Base-by-base conservation (phyloP, 2,888 invertebrate species). In the Lepidochrysops patricia region DNA sequence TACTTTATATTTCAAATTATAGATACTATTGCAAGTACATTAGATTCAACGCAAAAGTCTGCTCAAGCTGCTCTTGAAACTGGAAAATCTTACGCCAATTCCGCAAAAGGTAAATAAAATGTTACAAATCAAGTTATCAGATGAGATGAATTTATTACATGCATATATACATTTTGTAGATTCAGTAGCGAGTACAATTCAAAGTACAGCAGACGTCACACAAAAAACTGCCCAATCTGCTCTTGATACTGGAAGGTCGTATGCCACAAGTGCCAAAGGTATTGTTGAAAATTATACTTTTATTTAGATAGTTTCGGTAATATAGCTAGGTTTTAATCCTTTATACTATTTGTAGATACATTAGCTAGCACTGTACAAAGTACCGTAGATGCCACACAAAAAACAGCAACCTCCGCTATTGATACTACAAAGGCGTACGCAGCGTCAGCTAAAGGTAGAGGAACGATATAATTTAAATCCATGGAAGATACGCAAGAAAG, bases 21-120 rank as follows among this genome's bases (percentile, higher is more conserved):
- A 84, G 82, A 81, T 75, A 69, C 76, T 56, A 74, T 80, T 63
- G 75, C 80, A 66, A 75, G 69, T 58, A 75, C 77, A 60, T 67
- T 79, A 65, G 76, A 80, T 62, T 69, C 71, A 25, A 75, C 76
- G 48, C 66, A 72, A 68, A 75, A 72, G 62, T 74, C 76, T 23
- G 78, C 76, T 34, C 74, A 73, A 68, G 76, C 77, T 1, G 77
- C 65, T 50, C 48, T 61, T 35, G 66, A 65, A 37, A 61, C 61
- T 26, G 62, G 62, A 26, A 66, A 62, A 58, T 61, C 61, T n/a
- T 63, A 65, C 25, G 62, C 64, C 12, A 57, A n/a, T 32, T 34
- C 56, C 2, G 56, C 58, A 2, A 58, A 43, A 50, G 50, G 57
- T 60, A 62, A 59, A 34, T 35, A 35, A 7, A 13, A 7, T 2